phyloP scores from a whole-genome alignment of 2,888 invertebrate species.

The Polyommatus icarus region DNA sequence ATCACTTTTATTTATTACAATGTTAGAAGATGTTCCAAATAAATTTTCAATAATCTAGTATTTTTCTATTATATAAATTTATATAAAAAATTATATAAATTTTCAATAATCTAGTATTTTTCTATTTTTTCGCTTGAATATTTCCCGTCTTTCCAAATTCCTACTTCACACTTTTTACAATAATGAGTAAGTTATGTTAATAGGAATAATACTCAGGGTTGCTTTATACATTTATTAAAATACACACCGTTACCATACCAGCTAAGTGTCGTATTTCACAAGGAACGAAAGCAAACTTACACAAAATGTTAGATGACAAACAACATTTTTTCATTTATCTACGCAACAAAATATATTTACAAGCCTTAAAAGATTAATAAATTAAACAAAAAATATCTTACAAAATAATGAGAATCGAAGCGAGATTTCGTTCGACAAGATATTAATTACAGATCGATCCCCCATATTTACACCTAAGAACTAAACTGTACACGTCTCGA shows the following conservation, averaged over 20 bases:
- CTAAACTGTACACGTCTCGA: slow-evolving; percentile 33
- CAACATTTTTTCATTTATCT: slow-evolving; percentile 12
- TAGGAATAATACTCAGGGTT: slow-evolving; percentile 5
- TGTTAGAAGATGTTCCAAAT: neutral
- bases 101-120: neutral
- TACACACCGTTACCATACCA: slow-evolving; percentile 13
- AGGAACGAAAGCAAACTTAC: slow-evolving; percentile 21
- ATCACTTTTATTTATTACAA: slow-evolving; percentile 15
- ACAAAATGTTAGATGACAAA: slow-evolving; percentile 26
- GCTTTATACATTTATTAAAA: slow-evolving; percentile 27
- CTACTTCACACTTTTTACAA: neutral
- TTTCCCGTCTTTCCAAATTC: neutral
- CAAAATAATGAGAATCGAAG: slow-evolving; percentile 9
- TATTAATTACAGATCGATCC: slow-evolving; percentile 28
- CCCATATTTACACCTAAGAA: slow-evolving; percentile 27
- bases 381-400: slow-evolving; percentile 27
- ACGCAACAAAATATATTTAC: slow-evolving; percentile 28
- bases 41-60: neutral
- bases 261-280: slow-evolving; percentile 22
- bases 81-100: too few species aligned
- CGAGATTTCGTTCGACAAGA: neutral
- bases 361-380: slow-evolving; percentile 25
- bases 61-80: too few species aligned
- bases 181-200: neutral
- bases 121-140: neutral